A percentile compares a stretch with the other conserved stretches of the same genome.
These are phyloP conservation scores for Eupsittula cactorum DNA, from an alignment of 2,113 vertebrate genomes.

Conservation along the genomic window DNA sequence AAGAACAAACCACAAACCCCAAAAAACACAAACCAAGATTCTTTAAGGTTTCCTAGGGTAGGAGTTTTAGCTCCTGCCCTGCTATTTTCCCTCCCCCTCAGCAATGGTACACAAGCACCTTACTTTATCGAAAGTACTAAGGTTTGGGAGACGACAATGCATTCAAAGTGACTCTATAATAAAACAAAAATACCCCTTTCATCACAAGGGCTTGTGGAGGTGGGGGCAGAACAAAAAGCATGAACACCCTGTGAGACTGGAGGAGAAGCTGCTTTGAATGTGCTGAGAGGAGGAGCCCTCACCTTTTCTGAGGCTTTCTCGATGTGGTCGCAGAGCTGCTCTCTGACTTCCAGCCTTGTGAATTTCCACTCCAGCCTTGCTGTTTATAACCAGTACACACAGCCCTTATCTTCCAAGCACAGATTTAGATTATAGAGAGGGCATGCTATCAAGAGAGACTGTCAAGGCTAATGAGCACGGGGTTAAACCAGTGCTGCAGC, in stretches of 20 bases:
- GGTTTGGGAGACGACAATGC: not conserved
- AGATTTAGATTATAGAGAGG: constrained; percentile 48
- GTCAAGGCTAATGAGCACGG: constrained; percentile 30
- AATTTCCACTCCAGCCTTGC: constrained; percentile 42
- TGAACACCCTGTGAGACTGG: not conserved
- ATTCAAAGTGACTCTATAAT: constrained; percentile 13
- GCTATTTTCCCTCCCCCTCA: not conserved
- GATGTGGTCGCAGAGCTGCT: not conserved
- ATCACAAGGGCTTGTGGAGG: not conserved
- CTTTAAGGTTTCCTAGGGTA: not conserved
- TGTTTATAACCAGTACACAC: constrained; percentile 47
- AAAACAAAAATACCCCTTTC: constrained; percentile 23
- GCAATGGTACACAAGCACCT: not conserved
- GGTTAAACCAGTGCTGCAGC: constrained; percentile 34
- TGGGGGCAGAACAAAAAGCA: constrained; percentile 12
- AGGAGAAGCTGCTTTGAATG: constrained; percentile 12
- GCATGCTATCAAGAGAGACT: constrained; percentile 19
- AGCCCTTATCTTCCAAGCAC: constrained; percentile 54
- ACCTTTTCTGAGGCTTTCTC: not conserved
- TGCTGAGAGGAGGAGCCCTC: not conserved
- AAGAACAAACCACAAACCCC: not conserved
- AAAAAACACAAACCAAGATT: not conserved
- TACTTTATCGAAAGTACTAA: not conserved
- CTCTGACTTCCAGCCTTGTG: constrained; percentile 13
- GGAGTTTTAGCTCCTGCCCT: not conserved